Base-by-base conservation (phyloP, 2,113 vertebrate genomes). In the Brachypteracias leptosomus region DNA sequence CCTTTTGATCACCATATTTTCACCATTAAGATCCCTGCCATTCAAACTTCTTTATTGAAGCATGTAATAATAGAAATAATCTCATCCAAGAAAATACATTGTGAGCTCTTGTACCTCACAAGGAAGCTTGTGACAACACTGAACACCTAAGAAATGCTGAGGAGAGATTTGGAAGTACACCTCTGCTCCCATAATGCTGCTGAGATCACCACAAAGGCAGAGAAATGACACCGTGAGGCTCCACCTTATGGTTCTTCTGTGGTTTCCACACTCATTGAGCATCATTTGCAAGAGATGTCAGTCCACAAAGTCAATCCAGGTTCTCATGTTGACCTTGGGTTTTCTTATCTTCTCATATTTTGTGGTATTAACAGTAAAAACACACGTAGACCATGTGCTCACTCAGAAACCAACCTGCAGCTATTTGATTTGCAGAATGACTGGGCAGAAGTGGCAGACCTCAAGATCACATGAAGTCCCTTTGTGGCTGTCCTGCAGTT, bases 331-430 rank as follows among this genome's bases (percentile, higher is more conserved):
- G 40, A 55, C 5, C 14, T 75, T 51, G 18, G 15, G 26, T 36
- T 91, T 90, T 72, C 12, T 51, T 68, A 46, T 59, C 3, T 51
- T 68, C 51, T 59, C 3, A 0, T 28, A 11, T 59, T 49, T 63
- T 5, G 1, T 17, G 36, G 25, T 13, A 21, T 62, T 38, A 59
- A 52, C 3, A 75, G 15, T 9, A 59, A 25, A 74, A 49, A 42
- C 5, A 2, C 0, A 0, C 15, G 25, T 2, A 44, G 66, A 40
- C 9, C n/a, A 8, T 1, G 1, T 13, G 36, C 25, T 86, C 16
- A 3, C 20, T 52, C 3, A 1, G 57, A 57, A 51, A 65, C n/a
- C 33, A 51, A 65, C 15, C 18, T 63, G n/a, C 8, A 63, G 70
- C 16, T 76, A 14, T 54, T 33, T 62, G 65, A 54, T 28, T 76